Percentiles rank a stretch among this genome's conserved stretches.
phyloP scores from a whole-genome alignment of 2,888 invertebrate species.

The Drosophila formosana region DNA sequence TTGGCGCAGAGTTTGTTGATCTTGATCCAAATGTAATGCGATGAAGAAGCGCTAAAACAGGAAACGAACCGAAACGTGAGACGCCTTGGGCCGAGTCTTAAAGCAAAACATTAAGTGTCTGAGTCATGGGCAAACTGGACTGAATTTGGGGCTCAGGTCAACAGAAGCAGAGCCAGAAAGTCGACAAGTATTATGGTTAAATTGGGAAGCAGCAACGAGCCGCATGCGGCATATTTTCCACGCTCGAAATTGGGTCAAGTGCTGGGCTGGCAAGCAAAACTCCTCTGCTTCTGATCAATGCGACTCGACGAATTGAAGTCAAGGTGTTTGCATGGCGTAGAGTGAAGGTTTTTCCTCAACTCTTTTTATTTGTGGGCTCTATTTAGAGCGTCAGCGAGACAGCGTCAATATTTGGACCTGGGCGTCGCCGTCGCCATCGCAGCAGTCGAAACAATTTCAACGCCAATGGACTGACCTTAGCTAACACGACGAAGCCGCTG shows the following conservation, averaged over 20 bases:
- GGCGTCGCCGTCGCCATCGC: constrained; percentile 59
- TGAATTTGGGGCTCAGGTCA: constrained; percentile 18
- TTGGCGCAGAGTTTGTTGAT: constrained; percentile 64
- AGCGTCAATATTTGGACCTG: constrained; percentile 74
- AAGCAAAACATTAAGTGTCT: constrained; percentile 21
- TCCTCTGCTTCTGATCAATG: constrained; percentile 31
- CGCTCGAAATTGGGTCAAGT: constrained; percentile 66
- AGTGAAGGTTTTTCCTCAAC: constrained; percentile 75
- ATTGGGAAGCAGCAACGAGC: too few species aligned
- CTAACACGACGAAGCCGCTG: constrained; percentile 47
- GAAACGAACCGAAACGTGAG: constrained; percentile 59
- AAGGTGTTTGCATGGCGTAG: constrained; percentile 50
- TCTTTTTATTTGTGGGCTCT: constrained; percentile 49
- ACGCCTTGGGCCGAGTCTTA: constrained; percentile 33
- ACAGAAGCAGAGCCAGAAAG: constrained; percentile 2
- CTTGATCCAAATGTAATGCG: constrained; percentile 36
- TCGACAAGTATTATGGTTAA: constrained; percentile 34
- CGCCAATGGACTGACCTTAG: constrained; percentile 74
- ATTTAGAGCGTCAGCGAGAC: constrained; percentile 64
- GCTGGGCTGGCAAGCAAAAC: constrained; percentile 43
- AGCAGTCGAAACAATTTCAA: constrained; percentile 69
- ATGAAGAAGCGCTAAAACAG: constrained; percentile 29
- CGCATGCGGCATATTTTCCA: constrained; percentile 53
- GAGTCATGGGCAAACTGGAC: constrained; percentile 42
- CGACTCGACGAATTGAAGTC: constrained; percentile 68